phyloP scores from a whole-genome alignment of 2,888 invertebrate species.

The Agrochola macilenta region DNA sequence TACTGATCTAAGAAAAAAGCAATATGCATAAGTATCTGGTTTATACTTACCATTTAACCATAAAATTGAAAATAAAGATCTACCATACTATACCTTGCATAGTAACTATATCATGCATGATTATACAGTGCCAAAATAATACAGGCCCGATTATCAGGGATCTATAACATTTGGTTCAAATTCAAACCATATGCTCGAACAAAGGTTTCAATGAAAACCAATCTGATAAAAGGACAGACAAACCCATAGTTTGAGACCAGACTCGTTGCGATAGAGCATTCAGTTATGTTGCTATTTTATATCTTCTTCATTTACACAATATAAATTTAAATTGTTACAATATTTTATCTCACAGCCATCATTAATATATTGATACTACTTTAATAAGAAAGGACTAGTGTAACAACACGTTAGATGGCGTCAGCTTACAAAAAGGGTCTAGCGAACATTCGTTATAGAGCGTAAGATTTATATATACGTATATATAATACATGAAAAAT shows the following conservation, averaged over 20 bases:
- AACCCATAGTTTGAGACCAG: conserved; percentile 72
- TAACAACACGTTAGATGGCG: conserved; percentile 88
- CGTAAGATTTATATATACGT: conserved; percentile 76
- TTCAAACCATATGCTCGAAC: conserved; percentile 46
- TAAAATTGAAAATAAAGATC: conserved; percentile 24
- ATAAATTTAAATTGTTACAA: conserved; percentile 90
- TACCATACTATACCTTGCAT: conserved; percentile 44
- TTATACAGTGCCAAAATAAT: conserved; percentile 67
- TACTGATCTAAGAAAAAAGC: conserved; percentile 37
- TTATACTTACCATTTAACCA: conserved; percentile 19
- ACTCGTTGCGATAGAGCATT: conserved; percentile 80
- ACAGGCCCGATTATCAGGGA: conserved; percentile 56
- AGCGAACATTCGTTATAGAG: conserved; percentile 88
- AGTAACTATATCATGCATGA: conserved; percentile 61
- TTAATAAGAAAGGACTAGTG: conserved; percentile 89
- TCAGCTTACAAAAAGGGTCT: conserved; percentile 88
- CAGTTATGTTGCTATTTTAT: conserved; percentile 80
- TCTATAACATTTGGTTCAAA: conserved; percentile 46
- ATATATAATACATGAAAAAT: conserved; percentile 88
- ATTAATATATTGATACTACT: conserved; percentile 90
- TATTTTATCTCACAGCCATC: conserved; percentile 91
- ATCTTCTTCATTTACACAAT: conserved; percentile 87
- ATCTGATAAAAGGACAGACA: conserved; percentile 62
- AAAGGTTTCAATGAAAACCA: conserved; percentile 53
- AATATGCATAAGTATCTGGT: conserved; percentile 32